phyloP scores from a whole-genome alignment of 2,888 invertebrate genomes.

The Tuberolachnus salignus region DNA sequence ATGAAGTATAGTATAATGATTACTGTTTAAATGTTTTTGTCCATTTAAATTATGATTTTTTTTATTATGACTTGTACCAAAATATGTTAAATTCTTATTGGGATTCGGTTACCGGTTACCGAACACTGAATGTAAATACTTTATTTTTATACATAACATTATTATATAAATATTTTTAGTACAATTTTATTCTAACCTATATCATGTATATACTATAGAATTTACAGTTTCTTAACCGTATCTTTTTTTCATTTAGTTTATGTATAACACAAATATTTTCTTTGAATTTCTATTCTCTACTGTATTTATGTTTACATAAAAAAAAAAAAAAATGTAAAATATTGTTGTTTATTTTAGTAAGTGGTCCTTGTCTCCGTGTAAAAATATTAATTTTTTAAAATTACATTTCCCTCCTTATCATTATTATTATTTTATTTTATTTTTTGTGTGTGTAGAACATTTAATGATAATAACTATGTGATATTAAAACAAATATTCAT shows the following conservation, averaged over 20 bases:
- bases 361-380: slow-evolving; percentile 17
- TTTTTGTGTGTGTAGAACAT: slow-evolving; percentile 20
- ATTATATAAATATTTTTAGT: slow-evolving; percentile 36
- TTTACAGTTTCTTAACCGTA: slow-evolving; percentile 1
- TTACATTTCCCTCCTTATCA: slow-evolving; percentile 24
- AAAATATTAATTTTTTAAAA: slow-evolving; percentile 28
- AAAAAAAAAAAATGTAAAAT: slow-evolving; percentile 30
- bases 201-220: slow-evolving; percentile 25
- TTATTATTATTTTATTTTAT: slow-evolving; percentile 29
- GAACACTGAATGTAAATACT: slow-evolving; percentile 46
- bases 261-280: slow-evolving; percentile 3
- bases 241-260: background rate
- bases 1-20: slow-evolving; percentile 21
- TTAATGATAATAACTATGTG: slow-evolving; percentile 48
- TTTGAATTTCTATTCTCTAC: slow-evolving; percentile 9
- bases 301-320: slow-evolving; percentile 16
- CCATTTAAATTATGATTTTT: slow-evolving; percentile 36
- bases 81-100: slow-evolving; percentile 33
- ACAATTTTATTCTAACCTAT: slow-evolving; percentile 20
- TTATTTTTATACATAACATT: slow-evolving; percentile 52
- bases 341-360: slow-evolving; percentile 52
- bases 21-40: slow-evolving; percentile 31
- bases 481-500: slow-evolving; percentile 48
- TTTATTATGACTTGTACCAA: slow-evolving; percentile 43
- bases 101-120: slow-evolving; percentile 8